Conservation (phyloP, 2,797 vertebrate genomes). For the Macroramphosus scolopax region DNA sequence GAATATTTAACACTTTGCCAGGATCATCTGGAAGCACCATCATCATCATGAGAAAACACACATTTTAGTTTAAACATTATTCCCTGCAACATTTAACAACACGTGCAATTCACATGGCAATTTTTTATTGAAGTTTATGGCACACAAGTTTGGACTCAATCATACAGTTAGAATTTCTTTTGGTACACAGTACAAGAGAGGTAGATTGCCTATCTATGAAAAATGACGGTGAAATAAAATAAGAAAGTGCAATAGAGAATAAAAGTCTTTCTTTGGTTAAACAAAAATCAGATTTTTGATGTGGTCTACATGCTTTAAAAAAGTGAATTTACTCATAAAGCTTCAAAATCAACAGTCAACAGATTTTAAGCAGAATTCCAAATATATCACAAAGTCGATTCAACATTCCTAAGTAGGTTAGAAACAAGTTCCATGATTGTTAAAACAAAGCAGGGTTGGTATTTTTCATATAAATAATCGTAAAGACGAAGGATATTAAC, state of each 20-base stretch:
- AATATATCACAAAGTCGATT: constrained; percentile 4
- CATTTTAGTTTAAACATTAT: constrained; percentile 11
- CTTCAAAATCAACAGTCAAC: constrained; percentile 1
- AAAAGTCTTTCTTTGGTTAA: constrained; percentile 14
- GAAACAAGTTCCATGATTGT: constrained; percentile 3
- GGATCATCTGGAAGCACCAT: constrained; percentile 7
- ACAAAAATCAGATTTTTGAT: constrained; percentile 13
- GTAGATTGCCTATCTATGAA: constrained; percentile 7
- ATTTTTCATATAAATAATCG: constrained; percentile 46
- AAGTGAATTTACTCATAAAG: neutral
- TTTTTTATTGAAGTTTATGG: constrained; percentile 21
- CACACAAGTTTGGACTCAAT: constrained; percentile 23
- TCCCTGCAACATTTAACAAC: constrained; percentile 19
- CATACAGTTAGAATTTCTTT: neutral
- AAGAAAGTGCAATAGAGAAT: constrained; percentile 34
- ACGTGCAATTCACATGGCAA: constrained; percentile 15
- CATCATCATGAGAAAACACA: constrained; percentile 10
- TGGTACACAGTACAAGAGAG: constrained; percentile 17
- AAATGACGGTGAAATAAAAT: neutral
- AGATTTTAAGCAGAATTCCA: constrained; percentile 8
- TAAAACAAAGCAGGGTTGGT: constrained; percentile 16
- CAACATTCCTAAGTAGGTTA: constrained; percentile 16
- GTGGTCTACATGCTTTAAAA: neutral
- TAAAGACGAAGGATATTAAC: constrained; percentile 9
- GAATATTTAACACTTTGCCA: constrained; percentile 2